Evolutionary conservation across 2,797 vertebrate species (phyloP), one percentile per base, ranked within the genome.

Genomic region (Poecile montanus): DNA sequence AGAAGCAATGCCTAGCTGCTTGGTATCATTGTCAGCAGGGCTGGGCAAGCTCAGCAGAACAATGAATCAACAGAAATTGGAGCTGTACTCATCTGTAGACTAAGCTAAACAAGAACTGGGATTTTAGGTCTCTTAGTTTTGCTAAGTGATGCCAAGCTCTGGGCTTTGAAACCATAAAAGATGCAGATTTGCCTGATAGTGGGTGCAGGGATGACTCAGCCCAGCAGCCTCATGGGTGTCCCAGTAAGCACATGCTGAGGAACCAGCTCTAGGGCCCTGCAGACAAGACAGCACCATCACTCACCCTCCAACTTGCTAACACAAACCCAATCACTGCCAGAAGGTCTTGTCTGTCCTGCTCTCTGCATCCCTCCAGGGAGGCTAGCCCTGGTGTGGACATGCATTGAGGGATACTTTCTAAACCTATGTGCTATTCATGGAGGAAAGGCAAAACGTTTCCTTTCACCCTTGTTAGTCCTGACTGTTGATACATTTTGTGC

Each of bases 391-490:
- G 15, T 38, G 29, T 27, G 48, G 50, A 53, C 23, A 19, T 21
- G 42, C 42, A 32, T 6, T 14, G 29, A 72, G 20, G 29, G 29
- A 36, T 22, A 5, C 19, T 66, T 61, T 87, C 71, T 65, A 42
- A 71, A 81, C 19, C 10, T 38, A 16, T 0, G 0, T 1, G 3
- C 18, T 62, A 9, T 34, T 67, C 16, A 20, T 26, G 32, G 54
- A 71, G 23, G 47, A 76, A 67, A 50, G 11, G 34, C 22, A 58
- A 82, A 53, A 44, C 17, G 7, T 25, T 70, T 86, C 19, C 15
- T 89, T 89, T 61, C n/a, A 22, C 8, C 11, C 36, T 58, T 7
- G 6, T n/a, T 38, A 15, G 16, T 62, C 19, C 21, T 2, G 4
- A 26, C 25, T 86, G n/a, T 23, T 68, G 54, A 62, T 29, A 16